These are phyloP conservation scores for Alosa sapidissima DNA, from an alignment of 2,797 vertebrate genomes.

Conservation along the genomic window DNA sequence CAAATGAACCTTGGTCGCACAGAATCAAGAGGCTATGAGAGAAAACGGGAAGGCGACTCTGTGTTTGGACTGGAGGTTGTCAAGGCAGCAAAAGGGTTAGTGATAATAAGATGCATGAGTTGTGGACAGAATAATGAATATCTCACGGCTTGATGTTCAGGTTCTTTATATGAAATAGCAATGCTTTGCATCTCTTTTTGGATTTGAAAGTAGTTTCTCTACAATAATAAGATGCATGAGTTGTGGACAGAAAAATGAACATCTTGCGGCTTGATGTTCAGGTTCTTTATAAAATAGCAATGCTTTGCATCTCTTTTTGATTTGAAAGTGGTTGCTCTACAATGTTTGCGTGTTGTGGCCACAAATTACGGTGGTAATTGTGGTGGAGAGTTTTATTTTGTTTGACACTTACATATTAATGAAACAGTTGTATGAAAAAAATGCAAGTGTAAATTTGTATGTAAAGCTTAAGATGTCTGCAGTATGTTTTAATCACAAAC, in stretches of 20 bases:
- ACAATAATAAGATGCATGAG: neutral
- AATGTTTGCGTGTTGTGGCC: neutral
- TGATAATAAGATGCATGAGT: constrained; percentile 15
- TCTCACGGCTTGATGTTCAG: neutral
- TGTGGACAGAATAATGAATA: constrained; percentile 4
- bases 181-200: neutral
- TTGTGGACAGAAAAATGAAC: constrained; percentile 7
- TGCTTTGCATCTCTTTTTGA: neutral
- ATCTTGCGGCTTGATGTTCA: neutral
- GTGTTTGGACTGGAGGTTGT: constrained; percentile 50
- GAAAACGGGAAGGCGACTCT: constrained; percentile 39
- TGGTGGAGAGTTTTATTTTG: neutral
- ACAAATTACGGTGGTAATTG: neutral
- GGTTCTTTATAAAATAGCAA: neutral
- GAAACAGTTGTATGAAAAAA: neutral
- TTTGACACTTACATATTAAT: neutral
- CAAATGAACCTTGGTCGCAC: constrained; percentile 36
- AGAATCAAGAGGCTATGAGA: constrained; percentile 30
- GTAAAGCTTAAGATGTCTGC: neutral
- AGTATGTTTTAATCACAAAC: neutral
- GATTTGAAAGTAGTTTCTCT: neutral
- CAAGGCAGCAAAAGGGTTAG: constrained; percentile 63
- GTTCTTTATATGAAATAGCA: neutral
- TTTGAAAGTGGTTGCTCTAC: neutral
- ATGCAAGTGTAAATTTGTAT: neutral